Evolutionary conservation across 2,797 vertebrate species (phyloP).

Genomic region (Enteromius afrohamiltoni): DNA sequence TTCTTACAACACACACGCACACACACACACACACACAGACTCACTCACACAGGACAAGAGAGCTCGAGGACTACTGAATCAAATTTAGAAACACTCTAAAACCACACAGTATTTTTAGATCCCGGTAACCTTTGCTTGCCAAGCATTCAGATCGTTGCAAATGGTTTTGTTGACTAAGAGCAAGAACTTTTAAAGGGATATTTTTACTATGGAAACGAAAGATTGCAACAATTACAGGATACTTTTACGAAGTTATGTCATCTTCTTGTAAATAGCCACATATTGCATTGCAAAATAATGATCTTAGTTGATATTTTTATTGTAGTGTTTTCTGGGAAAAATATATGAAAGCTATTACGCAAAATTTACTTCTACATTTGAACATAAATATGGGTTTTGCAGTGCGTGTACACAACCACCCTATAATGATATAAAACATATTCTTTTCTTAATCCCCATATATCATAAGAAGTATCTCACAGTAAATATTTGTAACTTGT

Average conservation of each 20-base stretch:
- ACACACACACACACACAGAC: constrained; percentile 36
- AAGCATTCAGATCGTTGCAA: neutral
- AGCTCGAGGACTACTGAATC: constrained; percentile 10
- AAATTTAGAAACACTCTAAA: constrained; percentile 48
- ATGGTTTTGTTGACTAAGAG: constrained; percentile 26
- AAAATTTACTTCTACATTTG: neutral
- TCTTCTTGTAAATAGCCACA: neutral
- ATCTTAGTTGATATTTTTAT: neutral
- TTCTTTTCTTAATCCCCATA: neutral
- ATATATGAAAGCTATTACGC: neutral
- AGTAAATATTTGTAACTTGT: neutral
- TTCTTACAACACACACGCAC: constrained; percentile 34
- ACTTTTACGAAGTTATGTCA: neutral
- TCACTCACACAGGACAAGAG: neutral
- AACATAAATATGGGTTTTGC: neutral
- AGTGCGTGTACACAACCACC: neutral
- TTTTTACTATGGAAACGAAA: constrained; percentile 1
- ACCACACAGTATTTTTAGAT: constrained; percentile 46
- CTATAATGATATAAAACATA: neutral
- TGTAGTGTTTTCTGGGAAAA: neutral
- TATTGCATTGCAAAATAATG: neutral
- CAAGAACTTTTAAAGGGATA: neutral
- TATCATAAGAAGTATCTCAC: neutral
- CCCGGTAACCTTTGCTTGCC: constrained; percentile 24
- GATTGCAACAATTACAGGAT: constrained; percentile 8